Conservation (phyloP, 2,888 invertebrate genomes). For the Eupithecia subumbrata region DNA sequence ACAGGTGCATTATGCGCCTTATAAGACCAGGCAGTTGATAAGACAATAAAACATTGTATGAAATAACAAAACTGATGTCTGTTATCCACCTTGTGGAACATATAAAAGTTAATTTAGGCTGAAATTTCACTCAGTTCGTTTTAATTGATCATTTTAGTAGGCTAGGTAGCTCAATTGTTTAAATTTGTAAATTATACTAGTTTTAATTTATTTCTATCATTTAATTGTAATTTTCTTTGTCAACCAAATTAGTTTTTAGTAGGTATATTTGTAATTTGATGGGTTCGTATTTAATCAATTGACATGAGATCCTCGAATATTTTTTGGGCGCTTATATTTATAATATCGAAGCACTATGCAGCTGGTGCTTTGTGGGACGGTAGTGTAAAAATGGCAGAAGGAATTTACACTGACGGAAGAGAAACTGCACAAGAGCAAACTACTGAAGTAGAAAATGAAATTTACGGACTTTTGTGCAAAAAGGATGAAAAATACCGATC, state of each 20-base stretch:
- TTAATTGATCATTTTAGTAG: neutral
- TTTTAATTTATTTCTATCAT: too few relatives aligned
- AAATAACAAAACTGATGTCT: neutral
- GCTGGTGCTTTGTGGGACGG: neutral
- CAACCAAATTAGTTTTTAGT: neutral
- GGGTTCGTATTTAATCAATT: neutral
- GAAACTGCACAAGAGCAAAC: rapidly evolving
- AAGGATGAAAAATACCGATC: slow-evolving; percentile 23
- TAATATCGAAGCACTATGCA: neutral
- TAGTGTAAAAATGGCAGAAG: neutral
- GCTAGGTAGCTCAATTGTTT: too few relatives aligned
- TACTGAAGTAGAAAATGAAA: neutral
- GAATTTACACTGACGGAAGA: neutral
- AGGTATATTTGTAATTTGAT: neutral
- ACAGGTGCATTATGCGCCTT: neutral
- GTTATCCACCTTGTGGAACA: neutral
- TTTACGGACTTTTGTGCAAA: neutral
- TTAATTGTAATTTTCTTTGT: too few relatives aligned
- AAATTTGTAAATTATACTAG: too few relatives aligned
- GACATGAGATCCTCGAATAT: neutral
- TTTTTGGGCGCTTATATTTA: neutral
- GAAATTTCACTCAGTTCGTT: neutral
- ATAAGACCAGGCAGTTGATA: neutral
- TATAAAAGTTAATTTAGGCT: neutral
- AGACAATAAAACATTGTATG: neutral